Conservation (phyloP, 2,888 invertebrate genomes). For the Lacanobia wlatinum region DNA sequence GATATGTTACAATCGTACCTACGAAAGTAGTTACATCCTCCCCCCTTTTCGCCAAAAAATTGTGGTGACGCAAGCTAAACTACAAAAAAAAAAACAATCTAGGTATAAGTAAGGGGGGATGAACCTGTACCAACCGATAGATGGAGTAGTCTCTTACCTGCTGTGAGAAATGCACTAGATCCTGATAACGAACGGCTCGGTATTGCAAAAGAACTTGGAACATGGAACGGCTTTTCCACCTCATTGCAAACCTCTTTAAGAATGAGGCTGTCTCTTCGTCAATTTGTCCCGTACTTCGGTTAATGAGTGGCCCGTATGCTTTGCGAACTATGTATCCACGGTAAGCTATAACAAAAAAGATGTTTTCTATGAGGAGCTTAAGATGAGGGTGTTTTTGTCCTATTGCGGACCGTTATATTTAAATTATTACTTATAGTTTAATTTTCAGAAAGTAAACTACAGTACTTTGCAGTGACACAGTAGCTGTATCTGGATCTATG, state of each 20-base stretch:
- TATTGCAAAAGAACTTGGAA: slow-evolving; percentile 96
- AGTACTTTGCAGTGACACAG: no score
- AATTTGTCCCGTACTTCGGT: slow-evolving; percentile 92
- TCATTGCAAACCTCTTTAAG: slow-evolving; percentile 93
- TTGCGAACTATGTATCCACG: slow-evolving; percentile 93
- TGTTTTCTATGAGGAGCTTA: background rate
- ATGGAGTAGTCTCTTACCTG: slow-evolving; percentile 91
- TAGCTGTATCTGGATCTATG: no score
- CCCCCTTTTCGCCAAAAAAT: slow-evolving; percentile 10
- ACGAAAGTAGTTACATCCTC: slow-evolving; percentile 20
- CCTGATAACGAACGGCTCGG: slow-evolving; percentile 95
- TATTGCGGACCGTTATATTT: no score
- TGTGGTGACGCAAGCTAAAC: background rate
- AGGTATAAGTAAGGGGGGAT: slow-evolving; percentile 30
- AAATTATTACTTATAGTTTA: background rate
- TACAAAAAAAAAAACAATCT: background rate
- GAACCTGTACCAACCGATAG: background rate
- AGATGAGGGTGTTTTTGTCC: background rate
- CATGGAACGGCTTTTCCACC: slow-evolving; percentile 95
- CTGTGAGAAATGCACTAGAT: slow-evolving; percentile 96
- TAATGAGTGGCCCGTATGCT: slow-evolving; percentile 92
- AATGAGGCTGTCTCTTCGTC: slow-evolving; percentile 94
- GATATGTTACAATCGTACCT: slow-evolving; percentile 35
- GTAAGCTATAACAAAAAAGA: slow-evolving; percentile 89
- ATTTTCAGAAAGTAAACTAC: background rate